Conservation (phyloP, 2,888 invertebrate species). For the Apoda limacodes region DNA sequence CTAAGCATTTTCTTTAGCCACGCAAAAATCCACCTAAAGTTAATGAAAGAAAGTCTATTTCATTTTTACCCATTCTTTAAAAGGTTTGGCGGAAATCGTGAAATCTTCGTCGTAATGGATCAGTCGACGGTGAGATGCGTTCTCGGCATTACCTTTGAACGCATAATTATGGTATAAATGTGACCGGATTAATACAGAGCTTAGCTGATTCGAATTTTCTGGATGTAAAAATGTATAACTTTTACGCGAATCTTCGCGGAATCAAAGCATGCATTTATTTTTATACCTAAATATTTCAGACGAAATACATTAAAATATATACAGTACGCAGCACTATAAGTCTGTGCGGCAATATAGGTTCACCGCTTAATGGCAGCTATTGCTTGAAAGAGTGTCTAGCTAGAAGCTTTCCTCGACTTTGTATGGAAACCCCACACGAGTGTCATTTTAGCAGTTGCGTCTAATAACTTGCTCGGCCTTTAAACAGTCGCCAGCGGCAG, state of each 20-base stretch:
- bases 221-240: too few species aligned
- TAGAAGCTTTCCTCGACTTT: too few species aligned
- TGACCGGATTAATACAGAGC: conserved; percentile 55
- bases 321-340: too few species aligned
- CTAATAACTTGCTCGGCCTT: too few species aligned
- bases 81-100: conserved; percentile 21
- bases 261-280: too few species aligned
- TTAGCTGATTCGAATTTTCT: conserved; percentile 47
- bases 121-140: conserved; percentile 31
- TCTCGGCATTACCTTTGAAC: conserved; percentile 53
- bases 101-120: conserved; percentile 34
- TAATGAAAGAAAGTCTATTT: conserved; percentile 25
- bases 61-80: conserved; percentile 13
- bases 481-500: too few species aligned
- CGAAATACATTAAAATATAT: neutral
- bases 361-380: too few species aligned
- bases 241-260: too few species aligned
- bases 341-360: too few species aligned
- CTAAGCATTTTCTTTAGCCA: conserved; percentile 26
- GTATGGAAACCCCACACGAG: too few species aligned
- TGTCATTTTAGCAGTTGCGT: too few species aligned
- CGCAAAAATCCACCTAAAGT: conserved; percentile 28
- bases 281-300: conserved; percentile 1
- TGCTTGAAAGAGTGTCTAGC: too few species aligned
- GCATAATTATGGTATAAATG: conserved; percentile 61